Conservation (phyloP, 2,888 invertebrate genomes). For the Sipunculus nudus region DNA sequence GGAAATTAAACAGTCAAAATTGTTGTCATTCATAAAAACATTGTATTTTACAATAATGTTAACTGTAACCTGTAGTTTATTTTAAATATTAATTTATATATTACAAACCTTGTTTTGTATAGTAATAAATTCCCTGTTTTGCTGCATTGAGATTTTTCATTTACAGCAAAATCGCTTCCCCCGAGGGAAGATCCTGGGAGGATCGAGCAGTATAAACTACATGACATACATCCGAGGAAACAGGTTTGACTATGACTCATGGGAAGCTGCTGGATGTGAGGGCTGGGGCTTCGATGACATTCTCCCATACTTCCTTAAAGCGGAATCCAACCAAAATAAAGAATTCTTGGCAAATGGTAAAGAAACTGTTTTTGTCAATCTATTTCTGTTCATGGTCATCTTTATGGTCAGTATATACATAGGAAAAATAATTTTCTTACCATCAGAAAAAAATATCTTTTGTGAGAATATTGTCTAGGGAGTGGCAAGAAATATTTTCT, state of each 20-base stretch:
- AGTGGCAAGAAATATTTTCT: no score
- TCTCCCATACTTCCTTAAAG: slow-evolving; percentile 70
- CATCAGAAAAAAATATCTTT: no score
- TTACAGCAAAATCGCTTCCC: slow-evolving; percentile 84
- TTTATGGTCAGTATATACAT: background rate
- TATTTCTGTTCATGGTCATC: background rate
- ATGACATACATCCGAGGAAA: slow-evolving; percentile 90
- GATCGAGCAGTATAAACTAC: slow-evolving; percentile 86
- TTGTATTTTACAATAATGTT: no score
- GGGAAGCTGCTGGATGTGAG: slow-evolving; percentile 84
- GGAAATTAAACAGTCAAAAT: no score
- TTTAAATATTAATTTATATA: no score
- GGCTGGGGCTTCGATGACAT: slow-evolving; percentile 89
- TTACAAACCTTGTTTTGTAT: no score
- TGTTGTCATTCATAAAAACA: no score
- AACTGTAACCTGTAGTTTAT: no score
- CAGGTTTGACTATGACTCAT: slow-evolving; percentile 83
- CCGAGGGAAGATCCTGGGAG: slow-evolving; percentile 88
- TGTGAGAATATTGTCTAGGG: no score
- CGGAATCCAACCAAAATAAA: slow-evolving; percentile 52
- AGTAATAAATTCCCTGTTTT: no score
- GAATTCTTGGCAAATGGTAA: background rate
- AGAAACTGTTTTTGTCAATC: background rate
- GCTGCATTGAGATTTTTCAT: no score
- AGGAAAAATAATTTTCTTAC: no score